Evolutionary conservation across 2,888 invertebrate genomes (phyloP).

Genomic region (Incurvaria masculella): DNA sequence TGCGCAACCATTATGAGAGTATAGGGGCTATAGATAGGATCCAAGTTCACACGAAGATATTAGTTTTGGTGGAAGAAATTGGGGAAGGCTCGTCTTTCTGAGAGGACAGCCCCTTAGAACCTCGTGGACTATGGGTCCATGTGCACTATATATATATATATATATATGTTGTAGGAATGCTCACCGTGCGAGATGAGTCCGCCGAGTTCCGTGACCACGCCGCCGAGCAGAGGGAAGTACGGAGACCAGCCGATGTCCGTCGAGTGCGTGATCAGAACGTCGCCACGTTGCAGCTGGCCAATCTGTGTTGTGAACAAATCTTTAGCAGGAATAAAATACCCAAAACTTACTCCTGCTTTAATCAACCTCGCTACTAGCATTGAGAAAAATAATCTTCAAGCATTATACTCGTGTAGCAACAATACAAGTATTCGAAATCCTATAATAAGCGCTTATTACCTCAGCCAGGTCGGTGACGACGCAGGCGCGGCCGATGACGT

Average conservation of each 20-base stretch:
- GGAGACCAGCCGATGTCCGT: constrained; percentile 87
- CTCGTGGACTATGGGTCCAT: no score
- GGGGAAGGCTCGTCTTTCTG: no score
- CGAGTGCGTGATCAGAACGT: constrained; percentile 70
- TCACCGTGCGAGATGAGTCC: constrained; percentile 80
- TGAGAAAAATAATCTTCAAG: background rate
- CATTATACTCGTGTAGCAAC: background rate
- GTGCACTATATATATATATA: no score
- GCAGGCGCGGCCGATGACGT: constrained; percentile 65
- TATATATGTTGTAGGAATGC: no score
- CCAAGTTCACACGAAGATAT: no score
- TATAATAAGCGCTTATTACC: constrained; percentile 42
- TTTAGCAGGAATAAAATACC: constrained; percentile 6
- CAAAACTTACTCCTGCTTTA: constrained; percentile 1
- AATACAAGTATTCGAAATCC: no score
- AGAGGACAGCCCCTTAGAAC: no score
- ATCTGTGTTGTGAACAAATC: no score
- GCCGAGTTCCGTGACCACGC: constrained; percentile 78
- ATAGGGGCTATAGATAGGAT: no score
- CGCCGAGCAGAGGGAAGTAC: constrained; percentile 75
- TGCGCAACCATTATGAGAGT: constrained; percentile 22
- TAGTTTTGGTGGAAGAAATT: no score
- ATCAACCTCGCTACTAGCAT: background rate
- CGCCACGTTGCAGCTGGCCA: constrained; percentile 55
- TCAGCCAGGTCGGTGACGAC: constrained; percentile 66